A percentile compares a stretch with the other conserved stretches of the same genome.
These are phyloP conservation scores for Coenobita brevimanus DNA, from an alignment of 1,140 invertebrate genomes.

Conservation along the genomic window DNA sequence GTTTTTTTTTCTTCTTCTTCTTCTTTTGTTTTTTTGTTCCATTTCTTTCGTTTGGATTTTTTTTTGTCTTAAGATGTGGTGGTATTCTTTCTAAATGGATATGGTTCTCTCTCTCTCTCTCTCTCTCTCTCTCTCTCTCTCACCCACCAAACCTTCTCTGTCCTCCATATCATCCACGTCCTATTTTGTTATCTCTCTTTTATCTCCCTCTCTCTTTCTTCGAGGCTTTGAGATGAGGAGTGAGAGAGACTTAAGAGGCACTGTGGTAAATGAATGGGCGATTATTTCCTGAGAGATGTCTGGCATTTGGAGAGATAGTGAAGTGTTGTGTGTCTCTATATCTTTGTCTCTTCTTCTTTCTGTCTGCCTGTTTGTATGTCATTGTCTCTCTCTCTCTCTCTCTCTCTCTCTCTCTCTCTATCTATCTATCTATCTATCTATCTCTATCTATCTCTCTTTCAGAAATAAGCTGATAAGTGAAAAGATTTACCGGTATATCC, in stretches of 20 bases:
- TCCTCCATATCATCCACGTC: neutral
- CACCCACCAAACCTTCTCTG: neutral
- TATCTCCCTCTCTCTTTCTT: neutral
- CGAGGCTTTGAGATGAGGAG: neutral
- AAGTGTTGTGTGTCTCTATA: neutral
- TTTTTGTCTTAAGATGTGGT: too few relatives aligned
- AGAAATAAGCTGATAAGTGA: too few relatives aligned
- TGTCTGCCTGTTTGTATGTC: too few relatives aligned
- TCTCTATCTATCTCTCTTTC: conserved; percentile 27
- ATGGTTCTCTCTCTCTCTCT: neutral
- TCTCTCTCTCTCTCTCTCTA: conserved; percentile 17
- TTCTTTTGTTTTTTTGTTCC: too few relatives aligned
- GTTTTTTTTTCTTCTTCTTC: neutral
- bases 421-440: conserved; percentile 20
- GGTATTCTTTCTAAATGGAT: neutral
- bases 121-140: neutral
- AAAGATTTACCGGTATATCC: too few relatives aligned
- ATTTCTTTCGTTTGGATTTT: too few relatives aligned
- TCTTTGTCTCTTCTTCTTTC: neutral
- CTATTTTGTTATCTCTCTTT: neutral
- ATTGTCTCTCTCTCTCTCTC: neutral
- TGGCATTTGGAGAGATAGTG: conserved; percentile 13
- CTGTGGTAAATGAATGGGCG: too few relatives aligned
- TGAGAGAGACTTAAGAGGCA: too few relatives aligned
- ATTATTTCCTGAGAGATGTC: too few relatives aligned